Base-by-base conservation (phyloP, 2,797 vertebrate species). In the Sebastes minor region DNA sequence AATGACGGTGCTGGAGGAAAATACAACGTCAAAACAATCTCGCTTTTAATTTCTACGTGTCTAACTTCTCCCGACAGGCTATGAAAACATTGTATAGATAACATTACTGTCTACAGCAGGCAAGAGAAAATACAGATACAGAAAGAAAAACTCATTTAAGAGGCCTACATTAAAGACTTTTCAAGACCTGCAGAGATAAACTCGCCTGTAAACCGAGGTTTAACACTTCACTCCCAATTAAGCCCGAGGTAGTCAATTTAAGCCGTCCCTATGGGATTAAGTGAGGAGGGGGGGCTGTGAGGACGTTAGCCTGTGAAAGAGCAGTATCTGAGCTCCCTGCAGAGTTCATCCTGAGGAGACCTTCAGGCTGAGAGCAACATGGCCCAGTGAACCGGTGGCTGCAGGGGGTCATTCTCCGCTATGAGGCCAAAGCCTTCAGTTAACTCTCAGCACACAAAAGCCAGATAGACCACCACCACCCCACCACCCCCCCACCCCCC, bases 171-270 rank as follows among this genome's bases (percentile, higher is more conserved):
- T 55, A 27, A 61, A 14, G 18, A 49, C 22, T 35, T 56, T 65
- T 22, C 6, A 18, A n/a, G 18, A 71, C 12, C 22, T 14, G n/a
- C 25, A 32, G 57, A 32, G 57, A 71, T 10, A 16, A 46, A 42
- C 59, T 67, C 3, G 22, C 52, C 49, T 61, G 49, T 52, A 80
- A 71, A 33, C 70, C 23, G 1, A 77, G 73, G 20, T 78, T 84
- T 77, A 88, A 82, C 86, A 71, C 80, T 79, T 87, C 66, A 63
- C 61, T 69, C 52, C 67, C 74, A 86, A 84, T 85, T 90, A 91
- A 75, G 76, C 72, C 69, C 2, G 8, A 62, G 75, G 75, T 71
- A 57, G 72, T 83, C 57, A 13, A 70, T 55, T 83, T 88, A 85
- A 87, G 80, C 49, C 0, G 27, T 81, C 81, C 74, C 80, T 80